Percentiles rank a stretch among this genome's conserved stretches.
Conservation (phyloP, 30 jellyfish, hydroid and myxozoan species). For the Cassiopea andromeda region DNA sequence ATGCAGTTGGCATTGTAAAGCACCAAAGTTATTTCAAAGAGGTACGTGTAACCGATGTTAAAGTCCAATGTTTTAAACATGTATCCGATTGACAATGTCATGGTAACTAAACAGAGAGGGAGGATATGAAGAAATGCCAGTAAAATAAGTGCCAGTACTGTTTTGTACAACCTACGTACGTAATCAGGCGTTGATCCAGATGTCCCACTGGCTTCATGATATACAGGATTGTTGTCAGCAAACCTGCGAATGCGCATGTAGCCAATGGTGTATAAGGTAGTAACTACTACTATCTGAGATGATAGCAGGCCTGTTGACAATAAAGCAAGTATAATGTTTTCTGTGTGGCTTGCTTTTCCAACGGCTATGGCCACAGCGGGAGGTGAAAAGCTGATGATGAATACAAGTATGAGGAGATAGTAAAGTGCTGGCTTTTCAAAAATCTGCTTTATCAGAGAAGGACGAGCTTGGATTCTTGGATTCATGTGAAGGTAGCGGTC, state of each 20-base stretch:
- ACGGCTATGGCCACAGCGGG: neutral
- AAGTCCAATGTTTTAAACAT: neutral
- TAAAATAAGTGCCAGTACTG: neutral
- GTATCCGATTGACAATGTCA: neutral
- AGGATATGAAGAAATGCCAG: neutral
- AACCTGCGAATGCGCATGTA: constrained; percentile 1
- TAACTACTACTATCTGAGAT: neutral
- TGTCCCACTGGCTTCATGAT: neutral
- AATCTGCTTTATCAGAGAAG: neutral
- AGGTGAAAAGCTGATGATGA: neutral
- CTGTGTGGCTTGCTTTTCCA: neutral
- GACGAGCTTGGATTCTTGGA: neutral
- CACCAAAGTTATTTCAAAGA: neutral
- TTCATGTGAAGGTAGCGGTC: constrained; percentile 27
- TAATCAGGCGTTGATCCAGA: neutral
- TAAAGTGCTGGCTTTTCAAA: neutral
- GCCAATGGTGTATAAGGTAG: neutral
- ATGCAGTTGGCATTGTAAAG: neutral
- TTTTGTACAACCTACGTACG: constrained; percentile 9
- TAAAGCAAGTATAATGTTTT: neutral
- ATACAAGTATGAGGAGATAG: neutral
- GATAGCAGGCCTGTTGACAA: neutral
- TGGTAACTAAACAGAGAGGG: neutral
- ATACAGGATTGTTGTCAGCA: constrained; percentile 7
- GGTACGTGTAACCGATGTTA: neutral